Base-by-base conservation (phyloP, 1,140 invertebrate genomes). In the Drosophila nasuta region DNA sequence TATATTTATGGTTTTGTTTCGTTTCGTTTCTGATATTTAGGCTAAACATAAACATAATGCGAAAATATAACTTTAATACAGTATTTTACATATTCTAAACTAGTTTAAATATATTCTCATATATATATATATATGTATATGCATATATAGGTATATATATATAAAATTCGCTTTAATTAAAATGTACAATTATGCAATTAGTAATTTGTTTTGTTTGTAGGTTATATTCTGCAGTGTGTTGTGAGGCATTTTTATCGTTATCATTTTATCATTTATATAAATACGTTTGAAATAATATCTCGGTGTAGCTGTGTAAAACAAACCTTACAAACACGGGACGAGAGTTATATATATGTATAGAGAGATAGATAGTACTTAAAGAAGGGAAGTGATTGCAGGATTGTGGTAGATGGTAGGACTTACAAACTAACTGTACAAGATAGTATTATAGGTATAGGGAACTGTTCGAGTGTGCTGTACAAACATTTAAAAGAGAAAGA, bases 61-160 rank as follows among this genome's bases (percentile, higher is more conserved):
- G 65, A 71, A 73, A 58, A 75, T 67, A 73, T 79, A 85, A 81
- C 77, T 88, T 88, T 89, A 88, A 88, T 88, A 89, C 83, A 88
- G 65, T 77, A 77, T 71, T 88, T 80, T 80, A 89, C 77, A 88
- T 71, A 71, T 52, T 46, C 82, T 85, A 81, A 69, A 68, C 58
- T 77, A 67, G 30, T 52, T 51, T 41, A 41, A 41, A 57, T 57
- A 57, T 57, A 15, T 48, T 48, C 17, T n/a, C 20, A 48, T 20
- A 48, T 48, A 20, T 48, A 20, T 20, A 11, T 46, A 5, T 66
- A 45, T 25, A 59, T 46, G 46, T 45, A 41, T 59, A 46, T 65
- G 35, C 17, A 30, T 73, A 38, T 58, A 63, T 49, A 35, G 52
- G 20, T 59, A n/a, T 62, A 13, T 62, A 13, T 62, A 63, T 82